Evolutionary conservation across 2,113 vertebrate species (phyloP), one percentile per base, ranked within the genome.

Genomic region (Sphyrna mokarran): DNA sequence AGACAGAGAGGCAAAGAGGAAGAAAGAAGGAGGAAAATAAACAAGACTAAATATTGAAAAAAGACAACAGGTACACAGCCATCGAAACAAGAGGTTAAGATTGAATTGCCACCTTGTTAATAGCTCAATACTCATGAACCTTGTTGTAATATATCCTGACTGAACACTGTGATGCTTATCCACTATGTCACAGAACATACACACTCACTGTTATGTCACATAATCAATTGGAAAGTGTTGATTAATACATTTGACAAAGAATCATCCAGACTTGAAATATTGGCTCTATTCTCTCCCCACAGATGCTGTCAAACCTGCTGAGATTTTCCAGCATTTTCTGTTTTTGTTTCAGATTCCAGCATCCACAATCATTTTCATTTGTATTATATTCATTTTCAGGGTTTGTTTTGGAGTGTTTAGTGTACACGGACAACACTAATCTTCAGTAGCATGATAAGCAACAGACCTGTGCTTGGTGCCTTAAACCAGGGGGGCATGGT

Each of bases 11-110:
- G 94, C 96, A 96, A 96, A 96, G 80, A 97, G 96, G 96, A 97
- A 96, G 97, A 96, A 96, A 97, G 97, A 96, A 63, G 48, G 95
- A 95, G 29, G 96, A 97, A 97, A 97, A 98, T 95, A 98, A 69
- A 94, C 18, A 94, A 96, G 95, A 96, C 89, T 40, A 43, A 37
- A 91, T 7, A 61, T 91, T 91, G 76, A 95, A 5, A 54, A 95
- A 16, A 86, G 61, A 20, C 16, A 33, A 13, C 29, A 69, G 66
- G 18, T 26, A n/a, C 29, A 95, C 1, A 63, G 80, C 37, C 13
- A 95, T 23, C 48, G 93, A 95, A 13, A 90, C 0, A 40, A 83
- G 37, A 83, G 16, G 2, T 91, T 5, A 66, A 93, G 89, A 68
- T 40, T 93, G 89, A 66, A 66, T 37, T 22, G n/a, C 18, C 6